Conservation (phyloP, 2,888 invertebrate genomes). For the Eilema depressum region DNA sequence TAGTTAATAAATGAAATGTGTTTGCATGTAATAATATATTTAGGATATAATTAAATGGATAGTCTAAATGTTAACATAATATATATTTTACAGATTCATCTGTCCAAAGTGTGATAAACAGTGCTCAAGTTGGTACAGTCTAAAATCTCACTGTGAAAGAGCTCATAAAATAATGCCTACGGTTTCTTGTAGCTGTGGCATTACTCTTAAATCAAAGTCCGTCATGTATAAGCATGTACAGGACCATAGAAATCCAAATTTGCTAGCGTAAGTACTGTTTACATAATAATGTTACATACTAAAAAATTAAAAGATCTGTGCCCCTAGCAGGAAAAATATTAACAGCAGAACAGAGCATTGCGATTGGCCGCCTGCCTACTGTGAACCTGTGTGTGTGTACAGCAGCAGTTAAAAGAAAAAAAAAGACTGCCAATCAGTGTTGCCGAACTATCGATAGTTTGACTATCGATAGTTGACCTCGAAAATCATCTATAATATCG, state of each 20-base stretch:
- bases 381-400: no score
- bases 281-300: neutral
- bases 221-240: slow-evolving; percentile 85
- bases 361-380: no score
- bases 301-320: neutral
- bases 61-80: neutral
- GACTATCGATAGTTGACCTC: no score
- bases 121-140: slow-evolving; percentile 81
- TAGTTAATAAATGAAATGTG: no score
- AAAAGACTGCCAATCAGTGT: no score
- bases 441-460: no score
- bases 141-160: slow-evolving; percentile 74
- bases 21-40: no score
- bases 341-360: no score
- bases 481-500: no score
- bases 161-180: slow-evolving; percentile 72
- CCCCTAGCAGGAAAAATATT: no score
- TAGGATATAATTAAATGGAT: no score
- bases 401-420: no score
- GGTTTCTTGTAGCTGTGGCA: slow-evolving; percentile 81
- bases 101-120: slow-evolving; percentile 76
- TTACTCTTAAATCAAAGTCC: slow-evolving; percentile 81
- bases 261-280: slow-evolving; percentile 75
- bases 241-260: slow-evolving; percentile 83
- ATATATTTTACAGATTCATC: slow-evolving; percentile 69